These are phyloP conservation scores for Epizoanthus rinbou DNA, from an alignment of 92 coral and sea anemone genomes.

Conservation along the genomic window DNA sequence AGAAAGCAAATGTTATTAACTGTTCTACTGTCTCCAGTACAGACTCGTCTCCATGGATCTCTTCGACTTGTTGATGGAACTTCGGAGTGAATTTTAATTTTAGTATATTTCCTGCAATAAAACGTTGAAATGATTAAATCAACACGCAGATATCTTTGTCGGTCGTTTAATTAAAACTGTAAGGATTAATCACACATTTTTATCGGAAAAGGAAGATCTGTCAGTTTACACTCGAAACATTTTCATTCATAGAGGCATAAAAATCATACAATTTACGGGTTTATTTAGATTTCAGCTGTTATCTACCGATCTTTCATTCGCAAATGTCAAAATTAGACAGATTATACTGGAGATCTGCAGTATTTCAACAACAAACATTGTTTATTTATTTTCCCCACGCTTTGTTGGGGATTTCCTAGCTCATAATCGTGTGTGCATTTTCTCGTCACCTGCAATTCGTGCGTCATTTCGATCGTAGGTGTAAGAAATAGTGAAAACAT, in stretches of 20 bases:
- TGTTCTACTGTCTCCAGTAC: background rate
- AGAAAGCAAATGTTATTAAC: background rate
- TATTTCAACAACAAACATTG: conserved; percentile 3
- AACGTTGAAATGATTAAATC: conserved; percentile 9
- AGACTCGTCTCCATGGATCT: background rate
- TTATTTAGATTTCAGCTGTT: background rate
- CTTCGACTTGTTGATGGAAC: background rate
- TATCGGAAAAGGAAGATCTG: background rate
- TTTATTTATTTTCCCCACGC: background rate
- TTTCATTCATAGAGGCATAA: background rate
- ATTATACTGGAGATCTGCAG: background rate
- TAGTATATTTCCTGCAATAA: conserved; percentile 16
- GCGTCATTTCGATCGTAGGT: background rate
- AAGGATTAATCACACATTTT: background rate
- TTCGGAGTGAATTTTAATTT: background rate
- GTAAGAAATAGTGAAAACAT: background rate
- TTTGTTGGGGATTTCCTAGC: conserved; percentile 4
- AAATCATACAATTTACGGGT: background rate
- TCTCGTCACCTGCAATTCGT: background rate
- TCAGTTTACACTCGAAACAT: background rate
- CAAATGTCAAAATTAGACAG: background rate
- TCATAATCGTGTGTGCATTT: conserved; percentile 3
- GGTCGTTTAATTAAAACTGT: conserved; percentile 10
- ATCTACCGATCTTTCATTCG: background rate
- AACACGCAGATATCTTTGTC: conserved; percentile 1